Conservation (phyloP, 2,113 vertebrate species). For the Xiphias gladius region DNA sequence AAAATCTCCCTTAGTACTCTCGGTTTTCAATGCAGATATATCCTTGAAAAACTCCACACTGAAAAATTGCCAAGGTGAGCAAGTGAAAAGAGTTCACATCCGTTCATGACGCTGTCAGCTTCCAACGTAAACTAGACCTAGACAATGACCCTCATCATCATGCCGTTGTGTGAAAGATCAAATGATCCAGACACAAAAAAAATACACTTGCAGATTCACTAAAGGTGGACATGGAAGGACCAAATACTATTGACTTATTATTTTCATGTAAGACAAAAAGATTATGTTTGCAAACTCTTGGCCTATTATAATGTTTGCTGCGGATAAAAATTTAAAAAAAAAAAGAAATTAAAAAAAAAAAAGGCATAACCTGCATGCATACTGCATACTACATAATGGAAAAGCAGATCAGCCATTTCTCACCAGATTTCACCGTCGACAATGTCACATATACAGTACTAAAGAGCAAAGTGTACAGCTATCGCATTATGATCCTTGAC, state of each 20-base stretch:
- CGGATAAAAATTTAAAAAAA: too few species aligned
- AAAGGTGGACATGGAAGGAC: background rate
- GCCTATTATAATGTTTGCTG: background rate
- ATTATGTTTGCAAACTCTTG: background rate
- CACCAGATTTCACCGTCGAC: slow-evolving; percentile 1
- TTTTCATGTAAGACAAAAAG: slow-evolving; percentile 26
- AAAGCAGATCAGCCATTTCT: background rate
- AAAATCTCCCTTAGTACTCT: background rate
- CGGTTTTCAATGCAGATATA: slow-evolving; percentile 2
- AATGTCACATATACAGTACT: slow-evolving; percentile 5
- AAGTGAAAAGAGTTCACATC: background rate
- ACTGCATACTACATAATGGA: background rate
- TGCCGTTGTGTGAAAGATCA: background rate
- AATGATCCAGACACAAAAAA: slow-evolving; percentile 7
- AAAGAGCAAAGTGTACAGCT: slow-evolving; percentile 39
- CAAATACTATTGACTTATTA: background rate
- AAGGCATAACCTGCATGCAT: slow-evolving; percentile 7
- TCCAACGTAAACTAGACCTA: background rate
- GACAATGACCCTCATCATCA: background rate
- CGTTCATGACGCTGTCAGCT: background rate
- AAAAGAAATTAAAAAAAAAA: too few species aligned
- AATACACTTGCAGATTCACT: background rate
- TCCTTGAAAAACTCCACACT: background rate
- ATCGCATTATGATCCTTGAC: slow-evolving; percentile 10
- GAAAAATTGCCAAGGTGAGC: background rate